Evolutionary conservation across 2,888 invertebrate genomes (phyloP), one percentile per base, ranked within the genome.

Genomic region (Endotricha flammealis): DNA sequence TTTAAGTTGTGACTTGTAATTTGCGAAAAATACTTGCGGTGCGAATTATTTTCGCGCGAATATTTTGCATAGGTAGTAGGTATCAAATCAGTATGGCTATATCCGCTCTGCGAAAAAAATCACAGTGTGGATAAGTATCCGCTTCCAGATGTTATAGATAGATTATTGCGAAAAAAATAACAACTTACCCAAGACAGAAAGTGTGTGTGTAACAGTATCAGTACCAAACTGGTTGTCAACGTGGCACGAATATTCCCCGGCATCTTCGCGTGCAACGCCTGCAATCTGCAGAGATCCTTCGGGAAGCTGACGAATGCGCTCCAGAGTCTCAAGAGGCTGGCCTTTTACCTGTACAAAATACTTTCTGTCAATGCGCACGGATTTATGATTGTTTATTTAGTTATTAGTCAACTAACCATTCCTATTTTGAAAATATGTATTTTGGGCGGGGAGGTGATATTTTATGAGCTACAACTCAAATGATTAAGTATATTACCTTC

Each of bases 161-260:
- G 14, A n/a, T 11, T 12, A 31, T 14, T 12, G 28, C n/a, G 22
- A 16, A 4, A 16, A 4, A 20, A 6, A 6, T 20, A n/a, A 20
- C 8, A 16, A 35, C 63, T 61, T 64, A 93, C 94, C 93, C 56
- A 95, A 93, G 0, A 98, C 95, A 46, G 95, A 91, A 34, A 98
- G 89, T 38, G 94, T 93, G 74, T 97, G 96, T 0, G 95, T 95
- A 32, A 97, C 95, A 9, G 95, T 94, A 64, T 97, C 97, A 53
- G 95, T 94, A 32, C 97, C 97, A 72, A 95, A 95, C 12, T 93
- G 92, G 77, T 98, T 98, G 69, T 96, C 95, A 10, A 96, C 97
- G 56, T 93, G 92, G 77, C 98, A 98, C 0, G 96, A 93, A 72
- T 98, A 98, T 77, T 97, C 97, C 36, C 96, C 97, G 36, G 96